These are phyloP conservation scores for Liolophura sinensis DNA, from an alignment of 1,140 invertebrate genomes.

Conservation along the genomic window DNA sequence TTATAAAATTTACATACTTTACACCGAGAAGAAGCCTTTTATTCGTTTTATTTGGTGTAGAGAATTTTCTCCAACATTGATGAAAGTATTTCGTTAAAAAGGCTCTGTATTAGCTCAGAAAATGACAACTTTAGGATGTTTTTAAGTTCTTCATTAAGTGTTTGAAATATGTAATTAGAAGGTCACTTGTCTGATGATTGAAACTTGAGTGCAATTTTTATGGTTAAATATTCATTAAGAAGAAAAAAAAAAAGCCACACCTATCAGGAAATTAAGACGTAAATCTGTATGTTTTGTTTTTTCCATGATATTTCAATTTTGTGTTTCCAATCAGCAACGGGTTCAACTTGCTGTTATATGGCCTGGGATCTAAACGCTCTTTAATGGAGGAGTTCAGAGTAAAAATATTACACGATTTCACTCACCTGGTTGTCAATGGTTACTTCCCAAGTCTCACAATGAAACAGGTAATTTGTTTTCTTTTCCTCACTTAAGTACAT, in stretches of 20 bases:
- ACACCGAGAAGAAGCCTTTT: no score
- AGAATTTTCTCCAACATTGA: not conserved
- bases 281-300: slow-evolving; percentile 20
- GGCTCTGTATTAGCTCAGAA: not conserved
- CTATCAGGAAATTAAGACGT: not conserved
- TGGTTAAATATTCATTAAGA: no score
- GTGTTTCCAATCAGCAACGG: slow-evolving; percentile 73
- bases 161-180: no score
- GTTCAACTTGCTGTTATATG: slow-evolving; percentile 84
- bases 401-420: slow-evolving; percentile 67
- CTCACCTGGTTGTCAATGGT: slow-evolving; percentile 83
- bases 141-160: no score
- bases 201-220: no score
- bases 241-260: no score
- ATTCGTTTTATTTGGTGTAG: no score
- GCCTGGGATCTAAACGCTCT: slow-evolving; percentile 83
- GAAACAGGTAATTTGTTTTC: slow-evolving; percentile 68
- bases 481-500: not conserved
- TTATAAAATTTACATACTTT: slow-evolving; percentile 3
- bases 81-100: not conserved
- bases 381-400: slow-evolving; percentile 78
- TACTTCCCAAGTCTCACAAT: slow-evolving; percentile 88
- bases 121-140: no score
- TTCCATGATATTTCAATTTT: slow-evolving; percentile 32
- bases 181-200: no score